Conservation (phyloP, 2,113 vertebrate genomes). For the Pelusios castaneus region DNA sequence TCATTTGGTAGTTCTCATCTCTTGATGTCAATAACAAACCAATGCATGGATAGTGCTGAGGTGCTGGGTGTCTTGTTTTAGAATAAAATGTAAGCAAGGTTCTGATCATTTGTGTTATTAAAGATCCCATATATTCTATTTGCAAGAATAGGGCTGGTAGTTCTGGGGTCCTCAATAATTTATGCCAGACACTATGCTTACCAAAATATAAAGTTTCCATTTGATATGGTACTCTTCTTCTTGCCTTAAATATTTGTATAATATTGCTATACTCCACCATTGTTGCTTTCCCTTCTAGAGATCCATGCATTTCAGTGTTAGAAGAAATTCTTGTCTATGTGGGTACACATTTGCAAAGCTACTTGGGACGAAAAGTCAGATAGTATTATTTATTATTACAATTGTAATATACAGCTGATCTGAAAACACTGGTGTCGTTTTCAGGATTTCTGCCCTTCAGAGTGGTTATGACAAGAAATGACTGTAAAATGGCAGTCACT, state of each 20-base stretch:
- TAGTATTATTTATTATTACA: neutral
- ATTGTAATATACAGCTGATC: neutral
- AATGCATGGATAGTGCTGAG: neutral
- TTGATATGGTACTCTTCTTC: neutral
- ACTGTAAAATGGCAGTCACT: neutral
- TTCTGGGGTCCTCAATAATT: neutral
- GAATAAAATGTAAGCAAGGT: neutral
- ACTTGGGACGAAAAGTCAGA: neutral
- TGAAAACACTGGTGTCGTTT: neutral
- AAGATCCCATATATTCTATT: neutral
- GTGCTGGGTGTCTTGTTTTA: neutral
- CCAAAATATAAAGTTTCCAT: neutral
- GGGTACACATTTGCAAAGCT: neutral
- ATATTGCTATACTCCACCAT: fast-evolving
- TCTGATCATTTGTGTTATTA: neutral
- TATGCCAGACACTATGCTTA: neutral
- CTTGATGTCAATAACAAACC: neutral
- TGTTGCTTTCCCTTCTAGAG: neutral
- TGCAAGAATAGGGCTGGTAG: neutral
- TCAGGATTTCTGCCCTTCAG: neutral
- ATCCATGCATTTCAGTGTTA: neutral
- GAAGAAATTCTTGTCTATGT: neutral
- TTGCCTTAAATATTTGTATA: neutral
- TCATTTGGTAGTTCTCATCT: neutral
- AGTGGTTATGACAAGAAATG: neutral